Evolutionary conservation across 2,113 vertebrate species (phyloP).

Genomic region (Pithys albifrons): DNA sequence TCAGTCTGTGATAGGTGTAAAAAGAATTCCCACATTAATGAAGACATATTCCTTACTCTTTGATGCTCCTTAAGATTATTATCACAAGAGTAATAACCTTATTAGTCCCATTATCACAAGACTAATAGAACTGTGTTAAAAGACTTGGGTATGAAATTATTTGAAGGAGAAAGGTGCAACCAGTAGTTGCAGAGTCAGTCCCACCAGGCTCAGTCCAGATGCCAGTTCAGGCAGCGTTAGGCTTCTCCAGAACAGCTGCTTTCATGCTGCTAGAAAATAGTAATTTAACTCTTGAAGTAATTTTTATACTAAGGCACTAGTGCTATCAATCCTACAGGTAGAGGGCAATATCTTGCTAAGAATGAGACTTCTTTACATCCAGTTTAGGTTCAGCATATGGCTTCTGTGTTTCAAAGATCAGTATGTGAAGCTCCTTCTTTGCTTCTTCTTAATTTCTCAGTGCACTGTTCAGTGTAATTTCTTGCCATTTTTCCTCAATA

Average conservation of each 20-base stretch:
- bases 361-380: not conserved
- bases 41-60: not conserved
- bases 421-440: too few species aligned
- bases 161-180: not conserved
- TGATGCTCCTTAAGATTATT: not conserved
- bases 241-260: not conserved
- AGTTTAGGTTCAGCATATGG: not conserved
- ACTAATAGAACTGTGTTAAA: not conserved
- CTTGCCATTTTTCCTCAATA: too few species aligned
- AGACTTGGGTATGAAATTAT: not conserved
- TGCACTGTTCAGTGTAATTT: too few species aligned
- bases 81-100: not conserved
- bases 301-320: not conserved
- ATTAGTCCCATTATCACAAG: not conserved
- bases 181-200: not conserved
- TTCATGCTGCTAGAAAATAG: not conserved
- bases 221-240: not conserved
- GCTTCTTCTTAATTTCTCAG: too few species aligned
- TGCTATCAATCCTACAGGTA: not conserved
- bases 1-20: not conserved
- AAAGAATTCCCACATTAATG: not conserved
- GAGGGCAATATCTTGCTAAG: not conserved
- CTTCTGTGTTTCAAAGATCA: too few species aligned
- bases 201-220: accelerated
- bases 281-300: not conserved